Evolutionary conservation across 2,113 vertebrate genomes (phyloP).

Genomic region (Clarias gariepinus): DNA sequence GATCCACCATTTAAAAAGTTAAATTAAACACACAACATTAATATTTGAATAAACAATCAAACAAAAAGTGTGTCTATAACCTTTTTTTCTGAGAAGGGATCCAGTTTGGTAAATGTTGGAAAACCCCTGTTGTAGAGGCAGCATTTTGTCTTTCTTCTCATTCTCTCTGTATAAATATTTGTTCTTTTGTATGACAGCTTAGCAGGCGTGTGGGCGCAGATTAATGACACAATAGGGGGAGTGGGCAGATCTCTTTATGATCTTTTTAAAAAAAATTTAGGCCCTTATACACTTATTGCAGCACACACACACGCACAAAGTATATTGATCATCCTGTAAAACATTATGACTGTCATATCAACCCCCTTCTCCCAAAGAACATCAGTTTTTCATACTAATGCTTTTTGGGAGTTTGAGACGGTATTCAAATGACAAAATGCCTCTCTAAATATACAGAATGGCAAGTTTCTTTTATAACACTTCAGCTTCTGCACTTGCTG

Average conservation of each 20-base stretch:
- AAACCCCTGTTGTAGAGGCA: not conserved
- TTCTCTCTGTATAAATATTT: not conserved
- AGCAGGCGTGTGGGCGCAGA: conserved; percentile 1
- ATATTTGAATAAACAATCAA: not conserved
- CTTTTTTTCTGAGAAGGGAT: not conserved
- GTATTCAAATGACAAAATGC: not conserved
- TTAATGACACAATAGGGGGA: not conserved
- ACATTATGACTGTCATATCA: not conserved
- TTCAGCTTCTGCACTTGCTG: not conserved
- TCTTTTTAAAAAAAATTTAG: not conserved
- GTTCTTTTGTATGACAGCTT: not conserved
- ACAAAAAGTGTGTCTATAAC: not conserved
- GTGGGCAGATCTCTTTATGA: conserved; percentile 11
- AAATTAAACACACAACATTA: not conserved
- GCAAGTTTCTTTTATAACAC: too few species aligned
- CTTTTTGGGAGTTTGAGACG: not conserved
- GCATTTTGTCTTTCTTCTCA: not conserved
- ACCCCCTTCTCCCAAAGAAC: not conserved
- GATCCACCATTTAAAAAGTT: not conserved
- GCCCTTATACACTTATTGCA: not conserved
- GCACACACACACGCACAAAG: not conserved
- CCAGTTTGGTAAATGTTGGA: not conserved
- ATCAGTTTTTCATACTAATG: not conserved
- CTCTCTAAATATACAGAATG: not conserved
- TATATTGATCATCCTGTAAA: conserved; percentile 7